Conservation (phyloP, 2,888 invertebrate genomes). For the Catotricha subobsoleta region DNA sequence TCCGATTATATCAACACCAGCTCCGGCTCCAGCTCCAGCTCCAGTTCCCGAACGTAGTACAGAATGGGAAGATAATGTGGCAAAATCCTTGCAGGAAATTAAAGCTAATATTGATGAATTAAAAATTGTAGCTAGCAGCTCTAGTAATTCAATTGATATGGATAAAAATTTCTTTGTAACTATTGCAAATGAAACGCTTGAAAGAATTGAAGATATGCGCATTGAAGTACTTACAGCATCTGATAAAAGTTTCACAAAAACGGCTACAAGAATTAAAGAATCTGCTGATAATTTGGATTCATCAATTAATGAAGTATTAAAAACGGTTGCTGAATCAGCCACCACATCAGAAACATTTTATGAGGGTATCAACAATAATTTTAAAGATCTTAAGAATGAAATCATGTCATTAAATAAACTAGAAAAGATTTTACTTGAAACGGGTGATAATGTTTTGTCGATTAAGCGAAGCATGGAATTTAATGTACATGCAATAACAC, state of each 20-base stretch:
- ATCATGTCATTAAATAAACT: slow-evolving; percentile 43
- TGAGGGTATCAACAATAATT: slow-evolving; percentile 35
- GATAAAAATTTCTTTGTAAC: slow-evolving; percentile 33
- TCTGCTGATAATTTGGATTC: slow-evolving; percentile 33
- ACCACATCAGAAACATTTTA: slow-evolving; percentile 37
- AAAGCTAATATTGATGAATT: slow-evolving; percentile 25
- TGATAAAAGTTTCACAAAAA: slow-evolving; percentile 33
- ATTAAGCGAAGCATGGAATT: slow-evolving; percentile 72
- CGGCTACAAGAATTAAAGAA: slow-evolving; percentile 36
- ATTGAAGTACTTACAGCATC: slow-evolving; percentile 30
- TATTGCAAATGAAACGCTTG: slow-evolving; percentile 42
- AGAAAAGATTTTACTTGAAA: slow-evolving; percentile 61
- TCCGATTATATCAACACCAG: slow-evolving; percentile 9
- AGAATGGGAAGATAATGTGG: slow-evolving; percentile 29
- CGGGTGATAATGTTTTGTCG: slow-evolving; percentile 67
- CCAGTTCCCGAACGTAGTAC: slow-evolving; percentile 23
- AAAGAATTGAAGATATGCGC: slow-evolving; percentile 36
- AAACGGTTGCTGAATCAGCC: slow-evolving; percentile 35
- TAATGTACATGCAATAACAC: slow-evolving; percentile 61
- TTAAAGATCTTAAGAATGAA: slow-evolving; percentile 35
- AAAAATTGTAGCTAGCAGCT: too few species aligned
- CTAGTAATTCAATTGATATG: slow-evolving; percentile 9
- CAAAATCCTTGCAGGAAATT: slow-evolving; percentile 29
- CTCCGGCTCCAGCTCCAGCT: slow-evolving; percentile 15
- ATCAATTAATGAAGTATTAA: slow-evolving; percentile 35